Evolutionary conservation across 23 tunicate genomes (phyloP).

Genomic region (Trididemnum clinides): DNA sequence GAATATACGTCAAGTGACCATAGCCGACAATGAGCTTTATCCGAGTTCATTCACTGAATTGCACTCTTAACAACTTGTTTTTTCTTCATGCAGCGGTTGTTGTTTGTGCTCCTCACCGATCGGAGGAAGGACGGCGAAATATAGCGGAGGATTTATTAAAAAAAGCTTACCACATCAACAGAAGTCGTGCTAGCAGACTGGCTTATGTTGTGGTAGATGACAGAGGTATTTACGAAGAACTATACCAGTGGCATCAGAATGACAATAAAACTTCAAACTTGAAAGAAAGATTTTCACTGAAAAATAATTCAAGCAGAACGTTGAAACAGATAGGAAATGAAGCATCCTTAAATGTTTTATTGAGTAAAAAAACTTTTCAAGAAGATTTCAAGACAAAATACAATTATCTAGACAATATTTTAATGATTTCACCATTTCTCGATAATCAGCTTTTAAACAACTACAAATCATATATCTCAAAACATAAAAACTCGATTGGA

Average conservation of each 20-base stretch:
- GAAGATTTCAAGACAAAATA: too few species aligned
- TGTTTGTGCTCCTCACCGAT: slow-evolving; percentile 20
- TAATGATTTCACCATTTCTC: slow-evolving; percentile 21
- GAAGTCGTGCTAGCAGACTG: not conserved
- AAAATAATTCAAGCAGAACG: too few species aligned
- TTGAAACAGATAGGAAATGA: too few species aligned
- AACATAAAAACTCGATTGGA: not conserved
- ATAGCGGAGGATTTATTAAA: slow-evolving; percentile 2
- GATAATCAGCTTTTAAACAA: not conserved
- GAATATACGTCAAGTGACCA: too few species aligned
- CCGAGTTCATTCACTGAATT: too few species aligned
- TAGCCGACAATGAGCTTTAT: too few species aligned
- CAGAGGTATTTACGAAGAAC: slow-evolving; percentile 7
- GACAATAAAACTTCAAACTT: too few species aligned
- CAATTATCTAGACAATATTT: slow-evolving; percentile 12
- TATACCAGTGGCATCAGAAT: not conserved
- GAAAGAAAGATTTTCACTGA: too few species aligned
- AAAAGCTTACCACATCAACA: slow-evolving; percentile 23
- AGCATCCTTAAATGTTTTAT: too few species aligned
- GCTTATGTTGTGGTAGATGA: slow-evolving; percentile 20
- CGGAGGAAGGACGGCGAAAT: not conserved
- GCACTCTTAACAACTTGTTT: not conserved
- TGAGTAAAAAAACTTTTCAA: too few species aligned
- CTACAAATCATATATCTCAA: not conserved
- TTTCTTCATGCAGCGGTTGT: slow-evolving; percentile 7